Base-by-base conservation (phyloP, 1,140 invertebrate genomes). In the Drepana arcuata region DNA sequence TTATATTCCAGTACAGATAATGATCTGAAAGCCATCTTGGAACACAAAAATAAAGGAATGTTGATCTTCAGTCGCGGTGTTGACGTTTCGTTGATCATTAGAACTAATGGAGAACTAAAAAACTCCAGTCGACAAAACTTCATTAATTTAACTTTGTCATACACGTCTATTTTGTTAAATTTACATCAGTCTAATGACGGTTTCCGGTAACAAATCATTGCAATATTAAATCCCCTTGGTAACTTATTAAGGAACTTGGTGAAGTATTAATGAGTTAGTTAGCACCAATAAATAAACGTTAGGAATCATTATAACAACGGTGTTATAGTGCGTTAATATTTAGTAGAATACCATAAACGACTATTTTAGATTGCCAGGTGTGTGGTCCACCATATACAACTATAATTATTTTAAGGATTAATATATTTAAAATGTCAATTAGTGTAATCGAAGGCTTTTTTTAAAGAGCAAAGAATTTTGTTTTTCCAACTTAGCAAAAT, bases 141-240 rank as follows among this genome's bases (percentile, higher is more conserved):
- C 70, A 77, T 80, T 69, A 77, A 78, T 81, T 66, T 75, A 65
- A 68, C 50, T 75, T 67, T 78, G 70, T 78, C 65, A 70, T 70
- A 75, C 57, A 35, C 55, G 41, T 58, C 66, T 78, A 81, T 78
- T 78, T 78, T 77, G 70, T 77, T 46, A 56, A 71, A 78, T 81
- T 77, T 73, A 81, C 63, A 62, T 49, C 62, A 24, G 27, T 36
- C 32, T 42, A 52, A 59, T 77, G 77, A 81, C 77, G 61, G 59
- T 62, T 67, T 78, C 73, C 77, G 68, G 77, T 34, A 56, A 66
- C 67, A 64, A 58, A 77, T 73, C 60, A 61, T 34, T 46, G 42
- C 38, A 52, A 73, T 68, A 68, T 70, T 58, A 57, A 61, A 46
- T 41, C 46, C 43, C 55, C 64, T 52, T 51, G 60, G 37, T 48